Base-by-base conservation (phyloP, 2,888 invertebrate genomes). In the Eubasilissa splendida region DNA sequence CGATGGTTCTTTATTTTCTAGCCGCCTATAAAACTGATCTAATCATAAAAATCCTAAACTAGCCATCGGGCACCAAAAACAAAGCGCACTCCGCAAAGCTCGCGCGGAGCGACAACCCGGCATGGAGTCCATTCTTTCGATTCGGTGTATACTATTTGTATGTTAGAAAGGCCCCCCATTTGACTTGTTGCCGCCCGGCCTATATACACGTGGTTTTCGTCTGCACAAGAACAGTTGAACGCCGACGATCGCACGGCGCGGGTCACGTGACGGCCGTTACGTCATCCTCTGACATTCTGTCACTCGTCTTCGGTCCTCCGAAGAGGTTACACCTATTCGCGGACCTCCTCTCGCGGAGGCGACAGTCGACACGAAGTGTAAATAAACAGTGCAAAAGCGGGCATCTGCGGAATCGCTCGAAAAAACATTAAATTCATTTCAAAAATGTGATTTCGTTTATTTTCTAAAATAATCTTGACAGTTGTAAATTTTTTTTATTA, bases 141-240 rank as follows among this genome's bases (percentile, higher is more conserved):
- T 59, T 52, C 33, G 7, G 54, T 22, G 14, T 60, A 59, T 53
- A 12, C 31, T 71, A 31, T 71, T 58, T 73, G 58, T 71, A 10
- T 71, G 70, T 50, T 31, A 4, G 59, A 12, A 22, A 52, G 31
- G 60, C 11, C 33, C 71, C 33, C 56, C 33, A 56, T 33, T 73
- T 12, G 4, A n/a, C 71, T 14, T 12, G 22, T 12, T 33, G 58
- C 59, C 22, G 76, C 56, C 59, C 65, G 65, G 68, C 42, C 70
- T 82, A 82, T 82, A 82, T 82, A 82, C 83, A 81, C 80, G 83
- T 83, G 83, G 81, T 80, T 76, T 59, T 53, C 77, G 80, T 73
- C 80, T 71, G 76, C 52, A 70, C 78, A 65, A 56, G 77, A 81
- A 75, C 83, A 83, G 83, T 83, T 83, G 79, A 81, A 79, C 78